A percentile compares a stretch with the other conserved stretches of the same genome.
Conservation (phyloP, 1,140 invertebrate species). For the Drosophila tani region DNA sequence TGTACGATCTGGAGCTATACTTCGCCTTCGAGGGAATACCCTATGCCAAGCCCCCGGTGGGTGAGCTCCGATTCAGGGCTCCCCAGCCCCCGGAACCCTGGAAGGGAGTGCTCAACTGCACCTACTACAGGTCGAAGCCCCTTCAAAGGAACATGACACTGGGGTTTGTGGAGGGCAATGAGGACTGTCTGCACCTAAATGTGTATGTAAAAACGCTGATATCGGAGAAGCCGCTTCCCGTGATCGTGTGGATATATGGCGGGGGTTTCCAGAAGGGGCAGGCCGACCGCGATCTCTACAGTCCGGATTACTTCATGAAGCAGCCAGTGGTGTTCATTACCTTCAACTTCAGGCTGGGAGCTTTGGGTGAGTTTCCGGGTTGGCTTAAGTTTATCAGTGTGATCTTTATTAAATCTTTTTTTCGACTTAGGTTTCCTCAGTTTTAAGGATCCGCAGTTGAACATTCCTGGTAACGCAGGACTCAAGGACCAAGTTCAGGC, state of each 20-base stretch:
- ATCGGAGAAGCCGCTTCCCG: slow-evolving; percentile 83
- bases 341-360: slow-evolving; percentile 87
- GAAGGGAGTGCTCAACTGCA: slow-evolving; percentile 85
- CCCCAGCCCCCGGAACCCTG: slow-evolving; percentile 85
- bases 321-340: slow-evolving; percentile 86
- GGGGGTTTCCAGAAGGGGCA: slow-evolving; percentile 86
- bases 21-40: slow-evolving; percentile 65
- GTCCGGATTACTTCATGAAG: slow-evolving; percentile 85
- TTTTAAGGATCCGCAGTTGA: slow-evolving; percentile 73
- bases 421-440: slow-evolving; percentile 61
- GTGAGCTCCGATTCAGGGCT: no score
- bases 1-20: slow-evolving; percentile 66
- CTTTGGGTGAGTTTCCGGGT: slow-evolving; percentile 79
- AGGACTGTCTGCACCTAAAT: slow-evolving; percentile 94
- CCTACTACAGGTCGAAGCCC: slow-evolving; percentile 68
- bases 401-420: no score
- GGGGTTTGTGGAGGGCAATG: slow-evolving; percentile 85
- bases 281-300: slow-evolving; percentile 71
- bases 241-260: slow-evolving; percentile 89
- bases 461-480: slow-evolving; percentile 80
- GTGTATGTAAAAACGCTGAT: slow-evolving; percentile 87
- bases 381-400: not conserved
- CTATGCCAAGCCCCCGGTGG: no score
- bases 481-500: slow-evolving; percentile 85
- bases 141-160: slow-evolving; percentile 64